Evolutionary conservation across 2,113 vertebrate species (phyloP).

Genomic region (Alligator sinensis): DNA sequence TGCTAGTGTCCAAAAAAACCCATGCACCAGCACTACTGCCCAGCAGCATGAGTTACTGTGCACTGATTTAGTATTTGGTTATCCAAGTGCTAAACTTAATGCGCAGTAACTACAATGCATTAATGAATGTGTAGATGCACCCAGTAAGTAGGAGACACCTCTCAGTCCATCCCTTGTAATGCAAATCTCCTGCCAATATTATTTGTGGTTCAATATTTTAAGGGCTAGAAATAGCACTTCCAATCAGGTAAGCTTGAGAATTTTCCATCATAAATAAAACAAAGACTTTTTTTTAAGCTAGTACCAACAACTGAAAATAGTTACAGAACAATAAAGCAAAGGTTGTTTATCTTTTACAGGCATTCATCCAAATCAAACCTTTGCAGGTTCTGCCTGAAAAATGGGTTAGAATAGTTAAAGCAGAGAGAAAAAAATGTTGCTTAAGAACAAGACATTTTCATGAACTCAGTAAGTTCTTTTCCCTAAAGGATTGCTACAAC

Average conservation of each 20-base stretch:
- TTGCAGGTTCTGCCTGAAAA: not conserved
- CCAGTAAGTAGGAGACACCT: not conserved
- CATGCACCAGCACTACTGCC: no score
- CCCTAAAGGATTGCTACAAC: not conserved
- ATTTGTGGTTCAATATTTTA: not conserved
- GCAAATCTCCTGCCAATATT: not conserved
- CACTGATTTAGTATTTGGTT: no score
- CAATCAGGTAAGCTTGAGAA: not conserved
- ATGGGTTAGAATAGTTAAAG: not conserved
- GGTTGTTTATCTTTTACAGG: not conserved
- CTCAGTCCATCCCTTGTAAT: not conserved
- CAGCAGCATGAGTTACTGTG: no score
- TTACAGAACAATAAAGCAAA: not conserved
- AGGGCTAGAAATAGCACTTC: not conserved
- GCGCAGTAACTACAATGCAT: no score
- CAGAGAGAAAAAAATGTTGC: not conserved
- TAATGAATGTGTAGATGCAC: no score
- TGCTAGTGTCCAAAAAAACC: no score
- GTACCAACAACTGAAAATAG: not conserved
- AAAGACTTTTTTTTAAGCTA: not conserved
- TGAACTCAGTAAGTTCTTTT: not conserved
- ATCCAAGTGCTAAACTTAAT: no score
- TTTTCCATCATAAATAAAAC: not conserved
- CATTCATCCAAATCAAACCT: slow-evolving; percentile 4
- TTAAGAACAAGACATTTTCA: not conserved